Percentiles rank a stretch among this genome's conserved stretches.
Conservation (phyloP, 2,797 vertebrate species). For the Brotula barbata region DNA sequence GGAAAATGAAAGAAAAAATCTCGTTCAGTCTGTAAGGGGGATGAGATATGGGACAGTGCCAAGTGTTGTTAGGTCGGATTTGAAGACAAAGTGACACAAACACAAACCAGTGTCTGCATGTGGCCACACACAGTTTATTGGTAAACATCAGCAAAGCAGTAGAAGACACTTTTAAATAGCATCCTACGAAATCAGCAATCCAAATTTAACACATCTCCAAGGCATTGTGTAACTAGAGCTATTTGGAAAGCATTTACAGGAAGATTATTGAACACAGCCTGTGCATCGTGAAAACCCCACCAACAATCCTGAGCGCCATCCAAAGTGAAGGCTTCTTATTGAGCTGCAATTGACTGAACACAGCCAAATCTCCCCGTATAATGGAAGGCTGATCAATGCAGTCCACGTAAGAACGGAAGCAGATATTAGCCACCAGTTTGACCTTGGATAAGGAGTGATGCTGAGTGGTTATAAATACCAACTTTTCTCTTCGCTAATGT, state of each 20-base stretch:
- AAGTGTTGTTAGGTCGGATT: too few species aligned
- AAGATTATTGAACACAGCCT: constrained; percentile 58
- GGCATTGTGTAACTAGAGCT: constrained; percentile 53
- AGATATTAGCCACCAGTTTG: constrained; percentile 51
- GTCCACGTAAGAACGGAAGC: constrained; percentile 61
- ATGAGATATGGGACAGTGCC: too few species aligned
- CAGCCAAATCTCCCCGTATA: constrained; percentile 38
- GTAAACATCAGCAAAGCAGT: not conserved
- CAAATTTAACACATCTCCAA: not conserved
- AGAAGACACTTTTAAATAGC: not conserved
- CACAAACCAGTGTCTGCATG: too few species aligned
- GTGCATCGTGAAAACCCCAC: constrained; percentile 9
- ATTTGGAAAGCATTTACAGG: constrained; percentile 62
- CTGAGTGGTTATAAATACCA: constrained; percentile 64
- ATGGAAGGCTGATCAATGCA: constrained; percentile 68
- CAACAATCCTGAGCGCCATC: constrained; percentile 28
- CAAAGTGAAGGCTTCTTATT: constrained; percentile 35
- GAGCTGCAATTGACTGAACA: constrained; percentile 45
- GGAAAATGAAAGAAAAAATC: too few species aligned
- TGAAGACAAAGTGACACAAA: too few species aligned
- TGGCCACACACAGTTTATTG: too few species aligned
- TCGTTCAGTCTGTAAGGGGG: too few species aligned
- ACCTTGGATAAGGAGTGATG: constrained; percentile 41
- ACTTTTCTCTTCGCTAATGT: constrained; percentile 60
- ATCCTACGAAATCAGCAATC: constrained; percentile 19